Conservation (phyloP, 1,140 invertebrate species). For the Ceratosolen solmsi region DNA sequence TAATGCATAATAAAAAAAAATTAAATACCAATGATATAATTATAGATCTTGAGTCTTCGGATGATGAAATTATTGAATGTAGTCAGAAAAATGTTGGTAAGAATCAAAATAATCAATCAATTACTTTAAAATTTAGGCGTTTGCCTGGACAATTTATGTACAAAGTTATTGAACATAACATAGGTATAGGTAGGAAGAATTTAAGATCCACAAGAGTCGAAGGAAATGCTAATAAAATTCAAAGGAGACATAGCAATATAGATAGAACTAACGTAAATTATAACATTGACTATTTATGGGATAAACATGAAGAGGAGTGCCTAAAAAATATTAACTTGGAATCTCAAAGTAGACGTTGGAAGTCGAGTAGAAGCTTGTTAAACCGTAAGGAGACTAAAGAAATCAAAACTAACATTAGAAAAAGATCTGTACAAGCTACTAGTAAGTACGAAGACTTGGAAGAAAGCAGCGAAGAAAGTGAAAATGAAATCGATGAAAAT, state of each 20-base stretch:
- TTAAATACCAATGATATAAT: background rate
- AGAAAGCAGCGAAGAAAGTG: background rate
- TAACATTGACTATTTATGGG: background rate
- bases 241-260: background rate
- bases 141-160: background rate
- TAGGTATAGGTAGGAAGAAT: background rate
- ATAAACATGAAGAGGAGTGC: background rate
- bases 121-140: background rate
- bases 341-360: background rate
- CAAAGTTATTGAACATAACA: constrained; percentile 16
- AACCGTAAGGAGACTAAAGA: background rate
- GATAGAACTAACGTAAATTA: background rate
- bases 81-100: background rate
- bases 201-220: background rate
- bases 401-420: constrained; percentile 3
- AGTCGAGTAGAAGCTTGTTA: background rate
- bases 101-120: constrained; percentile 1
- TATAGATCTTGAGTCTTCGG: background rate
- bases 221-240: background rate
- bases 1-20: background rate
- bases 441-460: background rate
- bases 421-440: background rate
- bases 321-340: background rate
- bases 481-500: constrained; percentile 37
- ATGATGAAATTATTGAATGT: background rate